Percentiles rank a stretch among this genome's conserved stretches.
Conservation (phyloP, 1,140 invertebrate genomes). For the Hyphantria cunea region DNA sequence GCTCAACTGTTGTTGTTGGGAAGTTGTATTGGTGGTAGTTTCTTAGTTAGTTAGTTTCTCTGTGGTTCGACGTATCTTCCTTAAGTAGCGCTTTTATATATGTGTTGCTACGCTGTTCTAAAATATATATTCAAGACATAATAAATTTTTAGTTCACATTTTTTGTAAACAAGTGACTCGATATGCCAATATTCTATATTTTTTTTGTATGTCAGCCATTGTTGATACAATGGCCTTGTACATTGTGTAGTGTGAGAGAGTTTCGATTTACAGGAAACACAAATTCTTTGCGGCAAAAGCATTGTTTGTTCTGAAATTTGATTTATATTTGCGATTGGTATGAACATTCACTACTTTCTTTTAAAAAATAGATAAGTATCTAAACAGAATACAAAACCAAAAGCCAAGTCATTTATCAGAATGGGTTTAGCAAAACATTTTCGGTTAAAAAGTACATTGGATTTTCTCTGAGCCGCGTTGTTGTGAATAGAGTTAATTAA, state of each 20-base stretch:
- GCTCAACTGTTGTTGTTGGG: too few relatives aligned
- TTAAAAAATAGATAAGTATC: conserved; percentile 19
- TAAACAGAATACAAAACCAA: conserved; percentile 24
- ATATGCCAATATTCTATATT: conserved; percentile 2
- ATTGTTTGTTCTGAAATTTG: conserved; percentile 24
- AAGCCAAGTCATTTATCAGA: conserved; percentile 9
- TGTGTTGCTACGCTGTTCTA: too few relatives aligned
- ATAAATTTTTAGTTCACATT: too few relatives aligned
- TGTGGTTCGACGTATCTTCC: too few relatives aligned
- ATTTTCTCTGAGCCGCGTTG: conserved; percentile 33
- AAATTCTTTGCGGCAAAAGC: conserved; percentile 12
- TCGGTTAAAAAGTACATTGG: conserved; percentile 29
- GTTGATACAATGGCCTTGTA: conserved; percentile 6
- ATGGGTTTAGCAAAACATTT: conserved; percentile 23
- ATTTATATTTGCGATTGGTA: conserved; percentile 27
- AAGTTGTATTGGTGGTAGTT: too few relatives aligned
- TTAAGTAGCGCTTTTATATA: too few relatives aligned
- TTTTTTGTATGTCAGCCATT: conserved; percentile 27
- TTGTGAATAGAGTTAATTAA: conserved; percentile 44
- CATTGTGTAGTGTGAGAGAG: conserved; percentile 2
- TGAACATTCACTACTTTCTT: conserved; percentile 23
- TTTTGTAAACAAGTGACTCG: neutral
- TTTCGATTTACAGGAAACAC: conserved; percentile 21
- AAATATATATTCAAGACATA: too few relatives aligned
- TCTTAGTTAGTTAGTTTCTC: too few relatives aligned